A percentile compares a stretch with the other conserved stretches of the same genome.
Conservation (phyloP, 2,797 vertebrate genomes). For the Melopsittacus undulatus region DNA sequence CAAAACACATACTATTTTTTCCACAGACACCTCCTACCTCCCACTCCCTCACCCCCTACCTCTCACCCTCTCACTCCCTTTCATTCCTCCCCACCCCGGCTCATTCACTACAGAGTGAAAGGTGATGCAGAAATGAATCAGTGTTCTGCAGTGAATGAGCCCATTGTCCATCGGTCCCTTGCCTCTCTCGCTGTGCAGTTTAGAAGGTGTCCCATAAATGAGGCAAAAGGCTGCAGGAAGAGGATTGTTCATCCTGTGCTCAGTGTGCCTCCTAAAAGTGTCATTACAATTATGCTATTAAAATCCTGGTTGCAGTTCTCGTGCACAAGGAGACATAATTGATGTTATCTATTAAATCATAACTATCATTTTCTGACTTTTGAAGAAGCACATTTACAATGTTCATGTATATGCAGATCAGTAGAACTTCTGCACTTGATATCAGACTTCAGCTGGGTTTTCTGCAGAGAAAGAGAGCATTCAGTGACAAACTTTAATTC, state of each 20-base stretch:
- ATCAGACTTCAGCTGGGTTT: neutral
- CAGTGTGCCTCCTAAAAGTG: neutral
- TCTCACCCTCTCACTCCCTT: neutral
- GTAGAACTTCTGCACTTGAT: neutral
- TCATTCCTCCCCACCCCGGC: rapidly evolving
- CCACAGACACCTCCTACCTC: neutral
- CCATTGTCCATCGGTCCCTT: slow-evolving; percentile 22
- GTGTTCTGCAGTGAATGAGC: slow-evolving; percentile 53
- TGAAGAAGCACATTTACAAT: neutral
- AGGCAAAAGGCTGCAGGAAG: slow-evolving; percentile 54
- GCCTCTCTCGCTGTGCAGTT: neutral
- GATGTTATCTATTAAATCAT: neutral
- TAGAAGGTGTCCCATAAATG: slow-evolving; percentile 44
- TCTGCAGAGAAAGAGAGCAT: neutral
- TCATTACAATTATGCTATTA: neutral
- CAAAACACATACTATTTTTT: neutral
- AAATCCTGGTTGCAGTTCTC: neutral
- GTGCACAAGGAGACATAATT: neutral
- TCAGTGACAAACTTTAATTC: neutral
- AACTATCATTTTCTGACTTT: neutral
- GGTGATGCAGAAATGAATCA: slow-evolving; percentile 61
- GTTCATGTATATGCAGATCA: neutral
- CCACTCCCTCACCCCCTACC: rapidly evolving
- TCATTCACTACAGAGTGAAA: slow-evolving; percentile 24
- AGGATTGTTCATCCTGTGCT: slow-evolving; percentile 45